A percentile compares a stretch with the other conserved stretches of the same genome.
These are phyloP conservation scores for Temnothorax curvispinosus DNA, from an alignment of 1,140 invertebrate genomes.

Conservation along the genomic window DNA sequence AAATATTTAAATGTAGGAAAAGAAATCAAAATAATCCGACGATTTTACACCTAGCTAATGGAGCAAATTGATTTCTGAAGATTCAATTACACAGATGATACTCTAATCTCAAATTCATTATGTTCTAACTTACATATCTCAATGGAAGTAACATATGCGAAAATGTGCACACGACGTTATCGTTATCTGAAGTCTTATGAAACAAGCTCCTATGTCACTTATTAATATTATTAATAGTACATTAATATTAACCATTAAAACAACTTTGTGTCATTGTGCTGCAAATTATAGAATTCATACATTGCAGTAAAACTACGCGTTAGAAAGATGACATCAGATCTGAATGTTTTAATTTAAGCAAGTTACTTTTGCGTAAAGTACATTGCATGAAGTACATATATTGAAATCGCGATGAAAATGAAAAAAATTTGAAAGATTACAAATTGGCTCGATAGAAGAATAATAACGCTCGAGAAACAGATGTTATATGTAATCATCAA, in stretches of 20 bases:
- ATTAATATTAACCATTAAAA: slow-evolving; percentile 37
- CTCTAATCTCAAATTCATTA: slow-evolving; percentile 40
- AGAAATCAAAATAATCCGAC: slow-evolving; percentile 3
- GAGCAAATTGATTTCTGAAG: slow-evolving; percentile 17
- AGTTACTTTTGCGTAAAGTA: background rate
- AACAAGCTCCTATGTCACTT: slow-evolving; percentile 34
- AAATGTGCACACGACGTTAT: slow-evolving; percentile 24
- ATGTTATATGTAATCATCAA: background rate
- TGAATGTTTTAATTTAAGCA: slow-evolving; percentile 11
- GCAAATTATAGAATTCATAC: background rate
- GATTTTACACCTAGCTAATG: slow-evolving; percentile 14
- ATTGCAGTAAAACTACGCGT: background rate
- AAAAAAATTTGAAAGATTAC: background rate
- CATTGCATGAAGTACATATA: background rate
- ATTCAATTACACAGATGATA: slow-evolving; percentile 26
- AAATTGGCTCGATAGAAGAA: background rate
- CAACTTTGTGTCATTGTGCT: background rate
- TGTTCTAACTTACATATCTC: slow-evolving; percentile 13
- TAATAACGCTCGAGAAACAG: background rate
- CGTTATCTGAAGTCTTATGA: slow-evolving; percentile 13
- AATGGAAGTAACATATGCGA: slow-evolving; percentile 34
- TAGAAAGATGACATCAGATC: slow-evolving; percentile 33
- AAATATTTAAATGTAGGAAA: slow-evolving; percentile 18
- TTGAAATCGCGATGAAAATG: background rate
- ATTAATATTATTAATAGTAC: slow-evolving; percentile 36